Percentiles rank a stretch among this genome's conserved stretches.
These are phyloP conservation scores for Melieria crassipennis DNA, from an alignment of 2,888 invertebrate species.

Conservation along the genomic window DNA sequence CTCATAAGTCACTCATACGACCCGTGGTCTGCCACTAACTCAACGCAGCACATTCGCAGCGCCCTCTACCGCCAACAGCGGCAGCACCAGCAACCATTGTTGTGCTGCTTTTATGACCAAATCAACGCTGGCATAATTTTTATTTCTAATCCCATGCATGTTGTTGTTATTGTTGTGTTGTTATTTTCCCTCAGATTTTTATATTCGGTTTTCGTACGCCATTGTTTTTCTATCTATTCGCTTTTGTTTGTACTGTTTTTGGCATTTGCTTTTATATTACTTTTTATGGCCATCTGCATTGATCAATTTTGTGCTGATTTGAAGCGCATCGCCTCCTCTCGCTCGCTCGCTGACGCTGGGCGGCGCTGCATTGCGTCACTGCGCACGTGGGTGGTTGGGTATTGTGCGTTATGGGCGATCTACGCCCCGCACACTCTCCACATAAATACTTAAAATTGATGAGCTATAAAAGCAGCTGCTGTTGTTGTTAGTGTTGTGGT, in stretches of 20 bases:
- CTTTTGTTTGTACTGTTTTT: constrained; percentile 43
- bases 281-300: constrained; percentile 59
- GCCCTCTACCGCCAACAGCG: constrained; percentile 23
- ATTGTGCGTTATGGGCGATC: not conserved
- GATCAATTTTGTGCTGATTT: constrained; percentile 57
- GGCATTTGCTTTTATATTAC: constrained; percentile 54
- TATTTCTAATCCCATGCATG: not conserved
- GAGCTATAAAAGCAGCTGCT: constrained; percentile 56
- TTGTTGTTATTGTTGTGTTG: not conserved
- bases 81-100: constrained; percentile 43
- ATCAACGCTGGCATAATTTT: constrained; percentile 44
- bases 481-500: constrained; percentile 15
- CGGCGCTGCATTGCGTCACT: not conserved
- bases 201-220: constrained; percentile 14
- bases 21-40: not conserved
- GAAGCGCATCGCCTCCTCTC: not conserved
- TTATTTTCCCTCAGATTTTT: constrained; percentile 1
- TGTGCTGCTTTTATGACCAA: constrained; percentile 55
- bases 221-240: constrained; percentile 18
- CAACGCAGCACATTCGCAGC: not conserved
- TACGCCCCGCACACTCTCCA: too few species aligned
- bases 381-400: not conserved
- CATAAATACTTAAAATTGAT: constrained; percentile 47
- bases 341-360: not conserved
- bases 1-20: not conserved